Conservation (phyloP, 2,888 invertebrate genomes). For the Margaritifera margaritifera region DNA sequence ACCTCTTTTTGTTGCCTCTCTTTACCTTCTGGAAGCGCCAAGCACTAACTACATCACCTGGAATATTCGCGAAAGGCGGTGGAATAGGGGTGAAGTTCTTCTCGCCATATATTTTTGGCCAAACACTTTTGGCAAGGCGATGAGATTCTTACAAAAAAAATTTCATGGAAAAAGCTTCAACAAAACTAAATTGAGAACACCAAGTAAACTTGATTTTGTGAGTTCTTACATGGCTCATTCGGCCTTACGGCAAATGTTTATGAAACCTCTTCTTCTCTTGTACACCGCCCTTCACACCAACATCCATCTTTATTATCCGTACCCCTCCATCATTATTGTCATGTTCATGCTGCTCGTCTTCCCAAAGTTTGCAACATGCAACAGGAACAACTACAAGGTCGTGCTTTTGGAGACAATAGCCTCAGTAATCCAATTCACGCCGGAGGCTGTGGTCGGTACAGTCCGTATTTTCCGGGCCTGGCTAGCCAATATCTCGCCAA, state of each 20-base stretch:
- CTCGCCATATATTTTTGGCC: constrained; percentile 35
- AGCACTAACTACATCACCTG: constrained; percentile 53
- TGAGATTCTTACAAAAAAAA: constrained; percentile 19
- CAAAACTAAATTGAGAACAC: constrained; percentile 25
- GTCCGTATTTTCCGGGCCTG: constrained; percentile 58
- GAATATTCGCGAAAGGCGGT: constrained; percentile 51
- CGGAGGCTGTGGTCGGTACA: constrained; percentile 62
- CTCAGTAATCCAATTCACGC: constrained; percentile 63
- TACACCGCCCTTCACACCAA: constrained; percentile 58
- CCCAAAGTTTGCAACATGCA: constrained; percentile 62
- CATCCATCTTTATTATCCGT: constrained; percentile 51
- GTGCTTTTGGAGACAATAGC: constrained; percentile 59
- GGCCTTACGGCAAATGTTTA: constrained; percentile 61
- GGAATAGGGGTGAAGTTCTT: constrained; percentile 53
- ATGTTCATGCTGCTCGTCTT: constrained; percentile 63
- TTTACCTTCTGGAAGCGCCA: constrained; percentile 46
- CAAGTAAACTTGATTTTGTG: constrained; percentile 50
- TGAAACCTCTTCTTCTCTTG: constrained; percentile 61
- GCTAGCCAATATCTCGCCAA: constrained; percentile 57
- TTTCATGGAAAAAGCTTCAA: constrained; percentile 22
- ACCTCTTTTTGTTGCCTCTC: constrained; percentile 43
- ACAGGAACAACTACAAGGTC: constrained; percentile 52
- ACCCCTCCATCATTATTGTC: constrained; percentile 58
- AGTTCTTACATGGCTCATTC: constrained; percentile 64
- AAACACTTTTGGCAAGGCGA: constrained; percentile 24